Conservation (phyloP, 1,140 invertebrate species). For the Lutraria rhynchaena region DNA sequence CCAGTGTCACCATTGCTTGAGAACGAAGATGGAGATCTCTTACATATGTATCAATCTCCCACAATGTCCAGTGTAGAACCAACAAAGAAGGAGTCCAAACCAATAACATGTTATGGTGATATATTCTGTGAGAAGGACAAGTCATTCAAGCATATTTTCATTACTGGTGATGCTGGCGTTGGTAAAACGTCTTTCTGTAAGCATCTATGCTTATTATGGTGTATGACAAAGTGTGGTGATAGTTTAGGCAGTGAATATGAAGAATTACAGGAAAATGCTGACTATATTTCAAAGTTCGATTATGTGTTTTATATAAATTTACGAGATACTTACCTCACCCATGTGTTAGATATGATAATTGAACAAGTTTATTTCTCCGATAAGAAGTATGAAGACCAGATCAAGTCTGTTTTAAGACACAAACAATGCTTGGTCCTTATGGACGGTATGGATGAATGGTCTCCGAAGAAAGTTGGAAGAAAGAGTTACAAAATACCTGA, state of each 20-base stretch:
- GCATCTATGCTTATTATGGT: slow-evolving; percentile 5
- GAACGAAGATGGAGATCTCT: too few species aligned
- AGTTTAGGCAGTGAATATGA: background rate
- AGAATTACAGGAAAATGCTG: background rate
- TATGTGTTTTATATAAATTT: slow-evolving; percentile 33
- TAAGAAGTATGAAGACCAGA: background rate
- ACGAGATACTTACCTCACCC: background rate
- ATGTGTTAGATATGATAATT: slow-evolving; percentile 17
- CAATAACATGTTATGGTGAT: too few species aligned
- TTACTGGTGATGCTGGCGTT: slow-evolving; percentile 23
- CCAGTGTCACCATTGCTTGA: too few species aligned
- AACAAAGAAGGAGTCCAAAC: too few species aligned
- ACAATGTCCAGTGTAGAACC: too few species aligned
- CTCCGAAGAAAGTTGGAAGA: background rate
- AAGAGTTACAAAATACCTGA: slow-evolving; percentile 1
- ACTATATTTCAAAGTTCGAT: background rate
- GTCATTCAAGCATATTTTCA: background rate
- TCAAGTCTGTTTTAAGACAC: background rate
- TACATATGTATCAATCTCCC: too few species aligned
- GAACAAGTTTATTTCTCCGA: background rate
- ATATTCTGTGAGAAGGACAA: background rate
- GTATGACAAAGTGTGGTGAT: background rate
- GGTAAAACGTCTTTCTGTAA: slow-evolving; percentile 37
- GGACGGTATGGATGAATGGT: slow-evolving; percentile 35
- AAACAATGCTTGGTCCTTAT: slow-evolving; percentile 12